Evolutionary conservation across 2,113 vertebrate species (phyloP).

Genomic region (Platycercus adscitus): DNA sequence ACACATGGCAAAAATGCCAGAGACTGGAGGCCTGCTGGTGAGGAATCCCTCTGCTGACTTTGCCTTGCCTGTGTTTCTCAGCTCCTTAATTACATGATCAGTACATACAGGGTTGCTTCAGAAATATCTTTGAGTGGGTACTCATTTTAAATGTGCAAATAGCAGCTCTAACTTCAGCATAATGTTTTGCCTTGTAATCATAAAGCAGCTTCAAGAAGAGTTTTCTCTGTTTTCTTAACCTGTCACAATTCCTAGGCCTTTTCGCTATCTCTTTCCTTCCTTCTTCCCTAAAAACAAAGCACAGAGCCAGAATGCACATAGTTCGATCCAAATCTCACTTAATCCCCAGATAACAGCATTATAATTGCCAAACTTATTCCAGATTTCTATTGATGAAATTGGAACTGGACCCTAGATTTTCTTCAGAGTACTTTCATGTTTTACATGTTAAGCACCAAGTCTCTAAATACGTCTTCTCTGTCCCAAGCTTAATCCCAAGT

Average conservation of each 20-base stretch:
- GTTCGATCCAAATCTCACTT: not conserved
- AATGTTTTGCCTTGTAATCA: not conserved
- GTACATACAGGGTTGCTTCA: not conserved
- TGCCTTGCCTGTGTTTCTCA: not conserved
- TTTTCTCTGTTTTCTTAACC: not conserved
- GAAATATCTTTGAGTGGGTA: slow-evolving; percentile 17
- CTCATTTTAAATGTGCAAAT: slow-evolving; percentile 13
- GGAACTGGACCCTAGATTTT: not conserved
- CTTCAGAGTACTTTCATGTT: not conserved
- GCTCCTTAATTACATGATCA: not conserved
- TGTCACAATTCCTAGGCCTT: not conserved
- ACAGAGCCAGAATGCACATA: not conserved
- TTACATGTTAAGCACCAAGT: not conserved
- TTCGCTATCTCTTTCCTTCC: not conserved
- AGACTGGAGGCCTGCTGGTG: not conserved
- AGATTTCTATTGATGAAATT: not conserved
- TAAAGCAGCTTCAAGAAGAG: not conserved
- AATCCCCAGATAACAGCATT: not conserved
- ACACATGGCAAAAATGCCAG: not conserved
- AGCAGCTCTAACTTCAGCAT: not conserved
- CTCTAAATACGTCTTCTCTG: fast-evolving
- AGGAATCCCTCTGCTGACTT: slow-evolving; percentile 26
- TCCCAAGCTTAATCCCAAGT: not conserved
- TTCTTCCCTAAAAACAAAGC: not conserved
- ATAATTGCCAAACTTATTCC: not conserved